Conservation (phyloP, 2,888 invertebrate species). For the Salpingus planirostris region DNA sequence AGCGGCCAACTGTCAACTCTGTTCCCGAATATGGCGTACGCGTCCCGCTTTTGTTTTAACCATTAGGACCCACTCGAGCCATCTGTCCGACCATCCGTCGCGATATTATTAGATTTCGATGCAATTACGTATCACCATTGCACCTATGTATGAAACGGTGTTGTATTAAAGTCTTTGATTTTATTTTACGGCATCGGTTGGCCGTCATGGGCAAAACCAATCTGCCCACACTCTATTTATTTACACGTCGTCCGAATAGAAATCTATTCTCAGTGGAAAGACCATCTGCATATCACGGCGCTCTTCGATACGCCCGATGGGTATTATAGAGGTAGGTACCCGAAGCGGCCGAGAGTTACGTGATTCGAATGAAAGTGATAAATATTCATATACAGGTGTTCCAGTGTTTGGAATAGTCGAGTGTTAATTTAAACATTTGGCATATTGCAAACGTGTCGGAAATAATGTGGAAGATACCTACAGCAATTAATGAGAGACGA, state of each 20-base stretch:
- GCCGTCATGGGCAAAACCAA: background rate
- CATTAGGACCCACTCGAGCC: slow-evolving; percentile 27
- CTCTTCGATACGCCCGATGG: too few species aligned
- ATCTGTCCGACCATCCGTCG: slow-evolving; percentile 26
- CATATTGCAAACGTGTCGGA: slow-evolving; percentile 13
- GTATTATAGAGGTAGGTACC: slow-evolving; percentile 2
- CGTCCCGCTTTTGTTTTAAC: slow-evolving; percentile 30
- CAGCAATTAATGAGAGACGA: too few species aligned
- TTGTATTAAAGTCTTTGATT: too few species aligned
- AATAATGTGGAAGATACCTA: too few species aligned
- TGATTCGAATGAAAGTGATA: slow-evolving; percentile 15
- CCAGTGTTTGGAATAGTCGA: slow-evolving; percentile 11
- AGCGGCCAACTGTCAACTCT: slow-evolving; percentile 35
- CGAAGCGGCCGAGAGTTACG: slow-evolving; percentile 9
- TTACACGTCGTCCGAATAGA: too few species aligned
- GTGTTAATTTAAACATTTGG: slow-evolving; percentile 14
- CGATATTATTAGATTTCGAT: slow-evolving; percentile 25
- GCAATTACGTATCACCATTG: too few species aligned
- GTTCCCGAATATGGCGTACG: slow-evolving; percentile 13
- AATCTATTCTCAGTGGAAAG: too few species aligned
- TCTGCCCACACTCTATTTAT: background rate
- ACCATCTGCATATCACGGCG: slow-evolving; percentile 1
- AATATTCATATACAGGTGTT: slow-evolving; percentile 15
- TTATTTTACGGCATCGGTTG: background rate
- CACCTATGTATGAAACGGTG: too few species aligned